A percentile compares a stretch with the other conserved stretches of the same genome.
These are phyloP conservation scores for Drosophila pegasa DNA, from an alignment of 2,888 invertebrate species.

Conservation along the genomic window DNA sequence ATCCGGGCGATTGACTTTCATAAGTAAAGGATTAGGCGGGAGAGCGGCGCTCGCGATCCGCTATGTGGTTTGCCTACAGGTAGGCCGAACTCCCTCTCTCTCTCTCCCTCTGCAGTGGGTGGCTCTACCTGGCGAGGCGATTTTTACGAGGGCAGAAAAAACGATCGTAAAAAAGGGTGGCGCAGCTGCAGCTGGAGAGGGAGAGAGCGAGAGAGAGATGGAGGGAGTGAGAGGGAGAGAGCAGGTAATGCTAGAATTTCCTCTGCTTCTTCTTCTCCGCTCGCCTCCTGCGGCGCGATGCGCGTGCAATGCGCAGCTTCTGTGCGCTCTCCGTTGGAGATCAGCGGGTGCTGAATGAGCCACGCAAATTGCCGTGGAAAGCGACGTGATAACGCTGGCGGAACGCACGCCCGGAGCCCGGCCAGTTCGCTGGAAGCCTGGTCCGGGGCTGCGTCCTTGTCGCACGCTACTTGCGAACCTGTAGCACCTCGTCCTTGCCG, in stretches of 20 bases:
- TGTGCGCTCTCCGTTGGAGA: conserved; percentile 51
- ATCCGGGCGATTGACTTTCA: conserved; percentile 79
- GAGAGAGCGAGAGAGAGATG: background rate
- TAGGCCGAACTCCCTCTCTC: too few relatives aligned
- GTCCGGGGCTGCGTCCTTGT: conserved; percentile 58
- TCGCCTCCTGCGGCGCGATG: conserved; percentile 35
- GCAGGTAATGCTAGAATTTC: conserved; percentile 28
- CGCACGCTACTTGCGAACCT: conserved; percentile 63
- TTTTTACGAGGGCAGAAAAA: conserved; percentile 39
- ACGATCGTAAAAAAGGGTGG: conserved; percentile 55
- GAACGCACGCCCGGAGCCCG: conserved; percentile 33
- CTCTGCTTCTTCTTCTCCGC: background rate
- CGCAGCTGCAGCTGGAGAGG: conserved; percentile 25
- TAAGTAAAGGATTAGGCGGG: conserved; percentile 72
- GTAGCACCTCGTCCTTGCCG: conserved; percentile 56
- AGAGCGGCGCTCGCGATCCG: conserved; percentile 28
- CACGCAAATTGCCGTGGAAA: conserved; percentile 61
- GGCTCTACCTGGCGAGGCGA: conserved; percentile 27
- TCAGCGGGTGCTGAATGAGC: conserved; percentile 64
- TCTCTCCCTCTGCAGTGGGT: conserved; percentile 23
- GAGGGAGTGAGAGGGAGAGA: background rate
- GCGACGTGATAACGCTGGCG: conserved; percentile 49
- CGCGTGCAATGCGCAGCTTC: conserved; percentile 58
- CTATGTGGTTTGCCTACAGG: conserved; percentile 37
- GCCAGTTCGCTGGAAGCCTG: conserved; percentile 53